Evolutionary conservation across 2,797 vertebrate species (phyloP).

Genomic region (Muscicapa striata): DNA sequence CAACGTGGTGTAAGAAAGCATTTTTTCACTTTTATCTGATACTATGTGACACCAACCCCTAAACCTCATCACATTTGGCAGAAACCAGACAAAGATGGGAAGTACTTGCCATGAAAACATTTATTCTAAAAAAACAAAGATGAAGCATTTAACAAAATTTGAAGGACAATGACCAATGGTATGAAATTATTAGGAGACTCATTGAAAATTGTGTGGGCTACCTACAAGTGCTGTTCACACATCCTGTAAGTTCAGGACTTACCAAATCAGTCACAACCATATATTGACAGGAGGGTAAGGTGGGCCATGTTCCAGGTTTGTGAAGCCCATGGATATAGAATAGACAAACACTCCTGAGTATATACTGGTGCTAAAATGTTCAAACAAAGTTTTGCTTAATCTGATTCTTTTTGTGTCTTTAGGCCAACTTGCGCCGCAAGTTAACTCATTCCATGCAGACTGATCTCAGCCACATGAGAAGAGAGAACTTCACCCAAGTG

Average conservation of each 20-base stretch:
- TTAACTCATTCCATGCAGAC: conserved; percentile 87
- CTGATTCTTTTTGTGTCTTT: not conserved
- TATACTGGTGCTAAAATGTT: not conserved
- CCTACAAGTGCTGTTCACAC: not conserved
- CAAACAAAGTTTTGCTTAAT: not conserved
- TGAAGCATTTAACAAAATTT: not conserved
- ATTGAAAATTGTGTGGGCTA: not conserved
- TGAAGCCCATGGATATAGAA: not conserved
- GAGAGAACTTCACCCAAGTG: conserved; percentile 86
- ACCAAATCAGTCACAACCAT: accelerated
- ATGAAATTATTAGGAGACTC: not conserved
- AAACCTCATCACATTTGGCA: not conserved
- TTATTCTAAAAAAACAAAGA: not conserved
- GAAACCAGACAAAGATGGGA: not conserved
- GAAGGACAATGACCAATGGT: not conserved
- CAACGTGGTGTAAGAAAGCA: not conserved
- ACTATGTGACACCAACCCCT: not conserved
- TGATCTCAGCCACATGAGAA: conserved; percentile 87
- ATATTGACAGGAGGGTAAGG: not conserved
- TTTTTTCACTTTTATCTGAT: not conserved
- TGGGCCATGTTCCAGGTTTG: not conserved
- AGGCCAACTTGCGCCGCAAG: conserved; percentile 88
- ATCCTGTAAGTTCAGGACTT: not conserved
- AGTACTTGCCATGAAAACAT: not conserved
- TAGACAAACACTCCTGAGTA: not conserved